Percentiles rank a stretch among this genome's conserved stretches.
Conservation (phyloP, 2,113 vertebrate species). For the Chionodraco myersi region DNA sequence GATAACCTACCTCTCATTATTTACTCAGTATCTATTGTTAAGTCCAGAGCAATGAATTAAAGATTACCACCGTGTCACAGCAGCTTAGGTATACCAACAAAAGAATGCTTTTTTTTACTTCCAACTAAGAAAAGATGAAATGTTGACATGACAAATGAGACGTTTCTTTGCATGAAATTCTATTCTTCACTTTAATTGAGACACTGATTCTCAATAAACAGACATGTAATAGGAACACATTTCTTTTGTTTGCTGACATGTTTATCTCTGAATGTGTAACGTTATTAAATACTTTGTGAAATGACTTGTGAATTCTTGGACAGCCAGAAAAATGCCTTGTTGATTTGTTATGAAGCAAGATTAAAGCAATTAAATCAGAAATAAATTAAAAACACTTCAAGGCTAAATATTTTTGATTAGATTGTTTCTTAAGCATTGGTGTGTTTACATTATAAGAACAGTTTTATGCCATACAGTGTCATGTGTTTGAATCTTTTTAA, state of each 20-base stretch:
- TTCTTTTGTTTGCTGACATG: conserved; percentile 1
- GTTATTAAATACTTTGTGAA: background rate
- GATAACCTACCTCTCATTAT: conserved; percentile 6
- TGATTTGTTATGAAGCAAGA: background rate
- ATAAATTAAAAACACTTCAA: background rate
- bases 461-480: too few species aligned
- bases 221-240: background rate
- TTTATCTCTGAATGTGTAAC: conserved; percentile 1
- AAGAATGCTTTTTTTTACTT: background rate
- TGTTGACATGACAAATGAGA: conserved; percentile 13
- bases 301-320: conserved; percentile 16
- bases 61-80: conserved; percentile 23
- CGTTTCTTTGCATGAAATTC: background rate
- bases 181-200: background rate
- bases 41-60: conserved; percentile 33
- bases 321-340: background rate
- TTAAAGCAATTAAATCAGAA: background rate
- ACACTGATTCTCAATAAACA: background rate
- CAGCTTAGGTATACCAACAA: conserved; percentile 28
- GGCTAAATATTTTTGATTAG: background rate
- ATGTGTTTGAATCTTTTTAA: background rate
- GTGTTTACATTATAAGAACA: too few species aligned
- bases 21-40: conserved; percentile 3
- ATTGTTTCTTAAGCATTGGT: background rate
- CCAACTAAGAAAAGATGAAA: conserved; percentile 13